Percentiles rank a stretch among this genome's conserved stretches.
Evolutionary conservation across 2,888 invertebrate genomes (phyloP).

Genomic region (Volucella inflata): DNA sequence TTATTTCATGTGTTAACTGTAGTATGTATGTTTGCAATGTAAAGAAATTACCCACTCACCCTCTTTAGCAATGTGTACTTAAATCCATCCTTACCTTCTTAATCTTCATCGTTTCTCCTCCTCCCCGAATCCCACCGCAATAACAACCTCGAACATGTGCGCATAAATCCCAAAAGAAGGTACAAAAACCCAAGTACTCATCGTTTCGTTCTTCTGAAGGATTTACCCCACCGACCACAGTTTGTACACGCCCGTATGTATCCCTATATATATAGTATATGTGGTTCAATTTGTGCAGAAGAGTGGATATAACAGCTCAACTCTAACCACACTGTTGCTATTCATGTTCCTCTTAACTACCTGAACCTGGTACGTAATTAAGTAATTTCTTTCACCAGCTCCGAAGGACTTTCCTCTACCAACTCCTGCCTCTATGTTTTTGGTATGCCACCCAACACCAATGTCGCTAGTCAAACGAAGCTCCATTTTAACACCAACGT

Average conservation of each 20-base stretch:
- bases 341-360: slow-evolving; percentile 68
- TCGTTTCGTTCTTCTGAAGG: slow-evolving; percentile 50
- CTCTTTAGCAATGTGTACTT: slow-evolving; percentile 1
- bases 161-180: slow-evolving; percentile 41
- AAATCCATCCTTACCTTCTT: slow-evolving; percentile 33
- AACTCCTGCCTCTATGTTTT: not conserved
- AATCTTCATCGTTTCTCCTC: not conserved
- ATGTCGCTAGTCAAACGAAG: slow-evolving; percentile 5
- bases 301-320: not conserved
- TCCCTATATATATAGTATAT: slow-evolving; percentile 6
- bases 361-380: slow-evolving; percentile 75
- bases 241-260: not conserved
- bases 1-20: slow-evolving; percentile 45
- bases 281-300: slow-evolving; percentile 49
- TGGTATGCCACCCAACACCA: not conserved
- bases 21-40: slow-evolving; percentile 48
- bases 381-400: slow-evolving; percentile 75
- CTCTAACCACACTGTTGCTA: slow-evolving; percentile 34
- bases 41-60: slow-evolving; percentile 55
- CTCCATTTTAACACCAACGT: slow-evolving; percentile 65
- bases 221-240: slow-evolving; percentile 22
- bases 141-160: slow-evolving; percentile 63
- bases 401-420: slow-evolving; percentile 66
- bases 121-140: not conserved
- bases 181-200: slow-evolving; percentile 39